Conservation (phyloP, 2,113 vertebrate species). For the Tetrax tetrax region DNA sequence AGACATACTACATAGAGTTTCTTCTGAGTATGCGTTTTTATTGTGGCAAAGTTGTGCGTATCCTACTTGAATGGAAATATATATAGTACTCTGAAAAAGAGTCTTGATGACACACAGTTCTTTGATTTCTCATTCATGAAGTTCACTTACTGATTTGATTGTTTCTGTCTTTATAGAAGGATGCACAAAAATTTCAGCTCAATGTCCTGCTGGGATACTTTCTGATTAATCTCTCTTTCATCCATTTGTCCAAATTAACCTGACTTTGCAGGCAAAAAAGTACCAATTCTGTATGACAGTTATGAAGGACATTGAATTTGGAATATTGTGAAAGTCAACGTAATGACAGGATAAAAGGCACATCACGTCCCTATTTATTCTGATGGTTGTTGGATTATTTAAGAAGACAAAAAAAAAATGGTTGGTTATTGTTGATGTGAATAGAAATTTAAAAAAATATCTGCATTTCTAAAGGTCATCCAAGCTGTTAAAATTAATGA, state of each 20-base stretch:
- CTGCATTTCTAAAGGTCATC: not conserved
- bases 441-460: not conserved
- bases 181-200: not conserved
- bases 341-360: not conserved
- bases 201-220: not conserved
- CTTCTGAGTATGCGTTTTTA: not conserved
- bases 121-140: not conserved
- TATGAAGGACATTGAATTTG: not conserved
- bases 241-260: not conserved
- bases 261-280: not conserved
- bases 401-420: not conserved
- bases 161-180: not conserved
- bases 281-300: not conserved
- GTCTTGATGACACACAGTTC: not conserved
- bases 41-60: not conserved
- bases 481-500: not conserved
- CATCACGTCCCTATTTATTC: not conserved
- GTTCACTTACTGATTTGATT: not conserved
- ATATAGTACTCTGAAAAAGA: not conserved
- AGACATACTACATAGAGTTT: not conserved
- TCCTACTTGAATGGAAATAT: not conserved
- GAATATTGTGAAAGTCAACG: not conserved
- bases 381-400: not conserved
- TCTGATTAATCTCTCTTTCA: not conserved
- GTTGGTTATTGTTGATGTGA: no score